A percentile compares a stretch with the other conserved stretches of the same genome.
Conservation (phyloP, 2,888 invertebrate species). For the Pollenia angustigena region DNA sequence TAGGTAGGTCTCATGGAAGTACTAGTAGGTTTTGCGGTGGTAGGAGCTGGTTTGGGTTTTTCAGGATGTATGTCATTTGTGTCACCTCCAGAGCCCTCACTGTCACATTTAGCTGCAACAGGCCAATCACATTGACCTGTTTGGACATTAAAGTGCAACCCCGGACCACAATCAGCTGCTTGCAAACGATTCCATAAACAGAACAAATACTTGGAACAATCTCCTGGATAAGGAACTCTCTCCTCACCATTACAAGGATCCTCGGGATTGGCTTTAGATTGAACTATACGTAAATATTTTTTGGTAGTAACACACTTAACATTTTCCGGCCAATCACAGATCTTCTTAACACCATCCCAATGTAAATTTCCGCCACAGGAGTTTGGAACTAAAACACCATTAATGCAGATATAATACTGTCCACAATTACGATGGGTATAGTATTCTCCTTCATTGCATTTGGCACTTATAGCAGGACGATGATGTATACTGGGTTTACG, state of each 20-base stretch:
- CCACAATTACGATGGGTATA: slow-evolving; percentile 90
- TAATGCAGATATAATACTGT: slow-evolving; percentile 91
- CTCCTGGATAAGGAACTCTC: slow-evolving; percentile 87
- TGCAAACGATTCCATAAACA: slow-evolving; percentile 92
- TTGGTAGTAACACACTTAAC: slow-evolving; percentile 86
- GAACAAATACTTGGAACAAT: slow-evolving; percentile 90
- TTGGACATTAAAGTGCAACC: slow-evolving; percentile 90
- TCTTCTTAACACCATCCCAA: slow-evolving; percentile 88
- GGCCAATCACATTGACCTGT: slow-evolving; percentile 91
- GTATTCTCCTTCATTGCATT: slow-evolving; percentile 90
- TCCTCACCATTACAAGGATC: slow-evolving; percentile 87
- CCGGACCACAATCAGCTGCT: slow-evolving; percentile 89
- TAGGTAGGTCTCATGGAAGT: slow-evolving; percentile 80
- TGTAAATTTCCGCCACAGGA: slow-evolving; percentile 91
- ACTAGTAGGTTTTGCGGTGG: slow-evolving; percentile 76
- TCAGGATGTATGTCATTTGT: slow-evolving; percentile 71
- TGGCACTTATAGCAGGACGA: slow-evolving; percentile 72
- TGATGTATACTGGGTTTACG: slow-evolving; percentile 76
- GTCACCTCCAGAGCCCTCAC: slow-evolving; percentile 64
- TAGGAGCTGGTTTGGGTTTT: slow-evolving; percentile 77
- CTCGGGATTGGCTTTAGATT: slow-evolving; percentile 82
- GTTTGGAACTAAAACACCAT: slow-evolving; percentile 88
- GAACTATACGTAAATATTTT: slow-evolving; percentile 80
- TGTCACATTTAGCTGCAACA: slow-evolving; percentile 86
- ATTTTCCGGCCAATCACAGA: slow-evolving; percentile 91